Evolutionary conservation across 2,888 invertebrate species (phyloP), one percentile per base, ranked within the genome.

Genomic region (Emmelina monodactyla): DNA sequence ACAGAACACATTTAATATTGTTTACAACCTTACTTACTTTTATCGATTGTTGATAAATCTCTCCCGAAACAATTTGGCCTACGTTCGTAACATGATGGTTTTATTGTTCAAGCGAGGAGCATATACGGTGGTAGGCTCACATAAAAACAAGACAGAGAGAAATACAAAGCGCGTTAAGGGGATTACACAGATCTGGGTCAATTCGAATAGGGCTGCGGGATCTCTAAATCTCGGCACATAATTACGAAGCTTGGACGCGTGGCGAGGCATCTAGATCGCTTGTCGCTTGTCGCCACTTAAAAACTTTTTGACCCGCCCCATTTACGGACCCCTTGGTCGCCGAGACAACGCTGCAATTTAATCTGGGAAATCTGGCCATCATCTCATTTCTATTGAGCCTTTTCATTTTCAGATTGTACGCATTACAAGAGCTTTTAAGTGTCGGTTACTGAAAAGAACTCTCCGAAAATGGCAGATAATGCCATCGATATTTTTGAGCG

Each of bases 181-280:
- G 52, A 66, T 65, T 60, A 61, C 51, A 42, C 42, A 50, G 52
- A 68, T 66, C 54, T 67, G 57, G 68, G 67, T 67, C 62, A 62
- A 58, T 58, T 55, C 6, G 29, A 29, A 14, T 53, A 43, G 47
- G 49, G 45, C 45, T 42, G 49, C 39, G 44, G 48, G 52, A 51
- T 55, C 55, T 58, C 55, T 57, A 64, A 69, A 69, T 64, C 64
- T 59, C 62, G 44, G 54, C 57, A 63, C 58, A 65, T 65, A 62
- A 66, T 65, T 62, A 60, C 55, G 44, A 40, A 44, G 49, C 40
- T 47, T 38, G 47, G 49, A 50, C 52, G 57, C 58, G 54, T 53
- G 47, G 51, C 49, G 42, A 44, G 49, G 46, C 52, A 55, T 58
- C 55, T 52, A 53, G 51, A 55, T 48, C 46, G 49, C 54, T 53